Evolutionary conservation across 2,888 invertebrate genomes (phyloP), one percentile per base, ranked within the genome.

Genomic region (Tetragnatha montana): DNA sequence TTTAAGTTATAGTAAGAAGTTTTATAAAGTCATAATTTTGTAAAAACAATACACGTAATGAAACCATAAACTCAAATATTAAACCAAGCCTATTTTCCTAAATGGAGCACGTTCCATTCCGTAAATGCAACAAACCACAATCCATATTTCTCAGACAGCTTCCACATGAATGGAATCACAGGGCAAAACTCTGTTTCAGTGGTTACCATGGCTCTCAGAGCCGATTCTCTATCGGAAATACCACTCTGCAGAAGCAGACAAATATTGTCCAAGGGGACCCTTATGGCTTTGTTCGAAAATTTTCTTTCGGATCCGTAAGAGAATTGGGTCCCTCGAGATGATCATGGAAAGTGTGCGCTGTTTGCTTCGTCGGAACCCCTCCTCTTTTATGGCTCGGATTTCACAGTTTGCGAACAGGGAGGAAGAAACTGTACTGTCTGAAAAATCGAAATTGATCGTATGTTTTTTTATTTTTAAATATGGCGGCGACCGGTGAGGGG

Each of bases 201-300:
- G 73, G 78, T 85, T 70, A 73, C 21, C n/a, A 35, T 49, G 8
- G 22, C 51, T 22, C 10, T 51, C 51, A 14, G 22, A 70, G 21
- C 47, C 70, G 22, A 49, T 14, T 17, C 49, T 21, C 19, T 51
- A 74, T 86, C 49, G 80, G 47, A 80, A 74, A 80, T 74, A 35
- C 68, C 60, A 10, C 51, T 60, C 71, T 79, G 21, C 14, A 60
- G 19, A 84, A 85, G 80, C 74, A 86, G 80, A 80, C 86, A 86
- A 86, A 86, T 80, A 74, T 74, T 70, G 68, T 86, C 80, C 74
- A 74, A 74, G 21, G 86, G 86, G 86, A 80, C 80, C 86, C 80
- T 86, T 86, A 80, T 86, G 86, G 86, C 51, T 80, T 86, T 80
- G 68, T 86, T 80, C 74, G 49, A 49, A 21, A 71, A 79, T 86